Percentiles rank a stretch among this genome's conserved stretches.
phyloP scores from a whole-genome alignment of 2,888 invertebrate genomes.

The Agriopis marginaria region DNA sequence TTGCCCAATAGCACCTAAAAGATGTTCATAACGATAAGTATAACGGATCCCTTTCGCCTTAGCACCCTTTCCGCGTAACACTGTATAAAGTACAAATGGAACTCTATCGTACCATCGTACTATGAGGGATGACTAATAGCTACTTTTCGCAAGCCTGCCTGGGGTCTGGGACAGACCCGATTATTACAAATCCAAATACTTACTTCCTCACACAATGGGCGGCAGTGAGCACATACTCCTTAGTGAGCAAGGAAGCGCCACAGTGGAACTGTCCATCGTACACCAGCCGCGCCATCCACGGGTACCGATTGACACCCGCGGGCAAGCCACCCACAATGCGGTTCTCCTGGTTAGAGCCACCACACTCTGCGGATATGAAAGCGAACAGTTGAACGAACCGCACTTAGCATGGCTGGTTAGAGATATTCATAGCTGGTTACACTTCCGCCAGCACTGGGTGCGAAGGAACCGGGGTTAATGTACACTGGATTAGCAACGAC shows the following conservation, averaged over 20 bases:
- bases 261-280: slow-evolving; percentile 96
- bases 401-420: slow-evolving; percentile 7
- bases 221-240: slow-evolving; percentile 94
- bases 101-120: too few species aligned
- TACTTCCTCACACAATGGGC: slow-evolving; percentile 95
- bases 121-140: neutral
- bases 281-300: slow-evolving; percentile 94
- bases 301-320: slow-evolving; percentile 93
- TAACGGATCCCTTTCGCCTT: too few species aligned
- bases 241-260: slow-evolving; percentile 93
- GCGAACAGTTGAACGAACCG: slow-evolving; percentile 53
- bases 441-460: slow-evolving; percentile 28
- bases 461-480: slow-evolving; percentile 28
- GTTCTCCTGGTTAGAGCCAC: slow-evolving; percentile 93
- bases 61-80: too few species aligned
- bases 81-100: too few species aligned
- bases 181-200: slow-evolving; percentile 48
- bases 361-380: slow-evolving; percentile 89
- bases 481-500: slow-evolving; percentile 29
- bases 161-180: neutral
- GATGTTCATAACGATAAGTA: too few species aligned
- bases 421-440: slow-evolving; percentile 26
- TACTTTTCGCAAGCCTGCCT: neutral
- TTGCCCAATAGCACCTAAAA: too few species aligned
- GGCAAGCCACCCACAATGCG: slow-evolving; percentile 94